phyloP scores from a whole-genome alignment of 2,888 invertebrate species.

The Drosophila peninsularis region DNA sequence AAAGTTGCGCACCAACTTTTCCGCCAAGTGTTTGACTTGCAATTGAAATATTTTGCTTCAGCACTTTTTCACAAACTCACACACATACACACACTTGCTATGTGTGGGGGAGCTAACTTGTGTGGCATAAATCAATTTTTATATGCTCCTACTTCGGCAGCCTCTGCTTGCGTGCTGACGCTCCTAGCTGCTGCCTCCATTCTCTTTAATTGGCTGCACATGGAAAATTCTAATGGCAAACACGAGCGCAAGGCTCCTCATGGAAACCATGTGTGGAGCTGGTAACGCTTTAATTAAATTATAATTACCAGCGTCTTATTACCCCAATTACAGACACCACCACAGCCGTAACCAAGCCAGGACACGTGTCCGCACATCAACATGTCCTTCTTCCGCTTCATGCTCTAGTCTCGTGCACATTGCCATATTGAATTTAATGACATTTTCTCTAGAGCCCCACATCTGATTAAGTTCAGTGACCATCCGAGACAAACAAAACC shows the following conservation, averaged over 20 bases:
- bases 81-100: conserved; percentile 2
- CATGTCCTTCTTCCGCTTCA: conserved; percentile 7
- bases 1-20: conserved; percentile 50
- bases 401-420: conserved; percentile 10
- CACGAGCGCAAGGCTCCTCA: conserved; percentile 43
- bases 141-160: conserved; percentile 39
- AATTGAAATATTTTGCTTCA: conserved; percentile 57
- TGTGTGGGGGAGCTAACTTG: conserved; percentile 24
- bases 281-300: conserved; percentile 71
- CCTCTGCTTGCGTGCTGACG: conserved; percentile 3
- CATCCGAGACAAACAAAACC: neutral
- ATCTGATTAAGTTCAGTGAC: neutral
- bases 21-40: conserved; percentile 66
- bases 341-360: conserved; percentile 41
- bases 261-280: conserved; percentile 15
- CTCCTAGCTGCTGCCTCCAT: conserved; percentile 10
- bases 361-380: conserved; percentile 32
- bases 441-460: neutral
- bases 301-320: conserved; percentile 75
- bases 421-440: conserved; percentile 15
- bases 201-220: conserved; percentile 66
- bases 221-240: conserved; percentile 62
- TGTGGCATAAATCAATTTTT: conserved; percentile 68
- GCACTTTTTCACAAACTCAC: conserved; percentile 5
- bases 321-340: conserved; percentile 67